A percentile compares a stretch with the other conserved stretches of the same genome.
Evolutionary conservation across 2,888 invertebrate genomes (phyloP).

Genomic region (Thalpophila matura): DNA sequence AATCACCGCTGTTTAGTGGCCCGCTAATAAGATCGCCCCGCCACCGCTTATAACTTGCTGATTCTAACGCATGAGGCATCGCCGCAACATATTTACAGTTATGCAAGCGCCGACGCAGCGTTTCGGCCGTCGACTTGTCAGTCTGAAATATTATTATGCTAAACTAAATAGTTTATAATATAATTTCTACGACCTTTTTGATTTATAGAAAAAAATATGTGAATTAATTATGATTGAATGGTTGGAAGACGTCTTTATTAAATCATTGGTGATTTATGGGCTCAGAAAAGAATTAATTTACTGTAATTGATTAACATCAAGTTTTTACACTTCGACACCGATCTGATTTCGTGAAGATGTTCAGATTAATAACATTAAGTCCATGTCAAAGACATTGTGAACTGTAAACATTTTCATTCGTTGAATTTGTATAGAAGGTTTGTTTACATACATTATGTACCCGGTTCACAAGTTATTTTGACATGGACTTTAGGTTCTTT

Average conservation of each 20-base stretch:
- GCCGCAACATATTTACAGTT: slow-evolving; percentile 35
- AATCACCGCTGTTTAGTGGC: no score
- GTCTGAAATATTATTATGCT: slow-evolving; percentile 31
- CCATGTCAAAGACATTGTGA: no score
- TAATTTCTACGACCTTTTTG: not conserved
- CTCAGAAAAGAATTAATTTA: not conserved
- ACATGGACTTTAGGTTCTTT: no score
- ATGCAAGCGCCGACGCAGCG: slow-evolving; percentile 21
- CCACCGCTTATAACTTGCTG: slow-evolving; percentile 1
- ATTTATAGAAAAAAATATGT: slow-evolving; percentile 2
- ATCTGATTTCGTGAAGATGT: no score
- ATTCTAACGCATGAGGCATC: slow-evolving; percentile 28
- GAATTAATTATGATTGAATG: slow-evolving; percentile 23
- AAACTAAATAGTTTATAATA: not conserved
- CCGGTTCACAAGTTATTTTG: no score
- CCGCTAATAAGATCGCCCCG: slow-evolving; percentile 8
- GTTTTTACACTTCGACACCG: no score
- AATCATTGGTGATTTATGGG: slow-evolving; percentile 1
- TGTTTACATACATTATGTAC: no score
- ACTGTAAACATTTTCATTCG: no score
- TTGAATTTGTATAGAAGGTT: no score
- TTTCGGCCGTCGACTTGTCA: slow-evolving; percentile 21
- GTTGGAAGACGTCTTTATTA: not conserved
- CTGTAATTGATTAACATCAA: not conserved
- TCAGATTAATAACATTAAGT: no score